A percentile compares a stretch with the other conserved stretches of the same genome.
phyloP scores from a whole-genome alignment of 2,797 vertebrate genomes.

The Danio kyathit region DNA sequence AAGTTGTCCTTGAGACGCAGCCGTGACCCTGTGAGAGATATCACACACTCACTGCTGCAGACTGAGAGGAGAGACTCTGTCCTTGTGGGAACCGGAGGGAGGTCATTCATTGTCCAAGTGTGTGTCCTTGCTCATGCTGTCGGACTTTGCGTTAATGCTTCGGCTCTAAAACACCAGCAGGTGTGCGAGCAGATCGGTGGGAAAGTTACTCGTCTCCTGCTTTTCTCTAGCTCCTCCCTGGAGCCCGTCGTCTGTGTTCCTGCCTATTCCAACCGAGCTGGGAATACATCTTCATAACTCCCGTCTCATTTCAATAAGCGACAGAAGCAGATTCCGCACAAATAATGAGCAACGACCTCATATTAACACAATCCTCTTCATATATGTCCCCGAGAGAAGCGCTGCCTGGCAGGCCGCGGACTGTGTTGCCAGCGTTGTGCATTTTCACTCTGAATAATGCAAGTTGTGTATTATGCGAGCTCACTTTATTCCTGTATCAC shows the following conservation, averaged over 20 bases:
- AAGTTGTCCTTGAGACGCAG: conserved; percentile 39
- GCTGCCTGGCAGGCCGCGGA: background rate
- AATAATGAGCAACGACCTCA: background rate
- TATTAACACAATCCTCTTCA: background rate
- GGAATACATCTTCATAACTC: conserved; percentile 46
- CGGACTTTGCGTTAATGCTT: conserved; percentile 39
- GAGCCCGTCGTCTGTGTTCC: conserved; percentile 22
- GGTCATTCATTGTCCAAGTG: conserved; percentile 50
- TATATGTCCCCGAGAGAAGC: background rate
- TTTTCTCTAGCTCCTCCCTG: conserved; percentile 22
- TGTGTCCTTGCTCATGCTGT: conserved; percentile 45
- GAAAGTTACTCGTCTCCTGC: conserved; percentile 24
- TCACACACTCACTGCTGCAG: conserved; percentile 7
- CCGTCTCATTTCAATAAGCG: conserved; percentile 26
- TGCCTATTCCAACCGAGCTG: conserved; percentile 31
- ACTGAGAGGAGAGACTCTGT: conserved; percentile 4
- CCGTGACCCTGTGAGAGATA: conserved; percentile 23
- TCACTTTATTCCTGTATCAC: conserved; percentile 35
- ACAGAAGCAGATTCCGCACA: conserved; percentile 24
- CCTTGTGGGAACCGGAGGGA: conserved; percentile 32
- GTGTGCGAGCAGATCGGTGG: conserved; percentile 26
- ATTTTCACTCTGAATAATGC: background rate
- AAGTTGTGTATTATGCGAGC: conserved; percentile 34
- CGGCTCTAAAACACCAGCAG: conserved; percentile 40
- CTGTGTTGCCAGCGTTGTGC: background rate